Evolutionary conservation across 2,113 vertebrate species (phyloP).

Genomic region (Ctenomys sociabilis): DNA sequence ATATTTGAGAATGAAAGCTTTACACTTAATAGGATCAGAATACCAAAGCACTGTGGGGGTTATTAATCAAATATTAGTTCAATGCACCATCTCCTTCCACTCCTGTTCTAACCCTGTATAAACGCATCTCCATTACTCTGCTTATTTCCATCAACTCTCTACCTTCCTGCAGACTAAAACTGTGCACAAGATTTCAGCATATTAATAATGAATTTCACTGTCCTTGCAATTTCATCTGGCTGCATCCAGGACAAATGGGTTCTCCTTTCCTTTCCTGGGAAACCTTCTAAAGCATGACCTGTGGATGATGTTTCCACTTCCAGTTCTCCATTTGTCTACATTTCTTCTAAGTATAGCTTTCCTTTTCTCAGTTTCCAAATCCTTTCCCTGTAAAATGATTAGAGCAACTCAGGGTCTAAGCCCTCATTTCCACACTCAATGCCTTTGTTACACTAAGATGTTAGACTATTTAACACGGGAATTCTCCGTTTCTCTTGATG

Average conservation of each 20-base stretch:
- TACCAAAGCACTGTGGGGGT: not conserved
- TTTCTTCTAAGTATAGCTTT: not conserved
- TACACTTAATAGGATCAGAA: not conserved
- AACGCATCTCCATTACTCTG: not conserved
- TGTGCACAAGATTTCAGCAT: not conserved
- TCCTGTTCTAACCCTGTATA: not conserved
- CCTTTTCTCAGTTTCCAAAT: not conserved
- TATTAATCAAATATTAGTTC: not conserved
- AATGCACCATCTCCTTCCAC: not conserved
- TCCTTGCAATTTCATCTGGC: not conserved
- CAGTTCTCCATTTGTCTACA: not conserved
- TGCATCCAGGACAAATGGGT: not conserved
- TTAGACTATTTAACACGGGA: not conserved
- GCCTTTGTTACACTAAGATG: not conserved
- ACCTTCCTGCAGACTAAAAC: not conserved
- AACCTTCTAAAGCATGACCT: not conserved
- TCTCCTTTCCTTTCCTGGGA: not conserved
- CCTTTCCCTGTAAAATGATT: not conserved
- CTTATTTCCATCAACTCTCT: not conserved
- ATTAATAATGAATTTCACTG: not conserved
- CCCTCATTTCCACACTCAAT: not conserved
- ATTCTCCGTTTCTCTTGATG: not conserved
- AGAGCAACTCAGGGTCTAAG: not conserved
- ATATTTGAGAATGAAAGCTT: not conserved
- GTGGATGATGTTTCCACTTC: not conserved